Evolutionary conservation across 2,113 vertebrate species (phyloP).

Genomic region (Syngnathus scovelli): DNA sequence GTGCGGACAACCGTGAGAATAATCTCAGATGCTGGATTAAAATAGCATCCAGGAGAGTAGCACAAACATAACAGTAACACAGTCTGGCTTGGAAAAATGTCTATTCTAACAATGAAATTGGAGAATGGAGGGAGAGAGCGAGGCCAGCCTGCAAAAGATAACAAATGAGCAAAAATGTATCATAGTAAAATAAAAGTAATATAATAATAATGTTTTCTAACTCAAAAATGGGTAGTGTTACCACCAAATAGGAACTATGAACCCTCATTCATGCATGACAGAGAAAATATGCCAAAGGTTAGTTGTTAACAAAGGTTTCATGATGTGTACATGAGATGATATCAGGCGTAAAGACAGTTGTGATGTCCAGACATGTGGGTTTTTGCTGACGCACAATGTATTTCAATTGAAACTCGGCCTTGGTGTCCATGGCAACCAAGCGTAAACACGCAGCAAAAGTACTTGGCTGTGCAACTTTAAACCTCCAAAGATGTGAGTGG

Average conservation of each 20-base stretch:
- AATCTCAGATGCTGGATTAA: background rate
- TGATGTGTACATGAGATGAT: conserved; percentile 23
- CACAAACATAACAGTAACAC: background rate
- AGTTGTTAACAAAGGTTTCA: conserved; percentile 8
- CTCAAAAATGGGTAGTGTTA: too few species aligned
- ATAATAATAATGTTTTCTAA: too few species aligned
- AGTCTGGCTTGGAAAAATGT: background rate
- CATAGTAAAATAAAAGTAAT: background rate
- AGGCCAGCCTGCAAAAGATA: background rate
- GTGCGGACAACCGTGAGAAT: background rate
- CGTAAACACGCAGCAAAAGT: conserved; percentile 36
- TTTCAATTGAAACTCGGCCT: background rate
- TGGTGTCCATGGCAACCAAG: conserved; percentile 39
- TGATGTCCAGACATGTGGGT: conserved; percentile 21
- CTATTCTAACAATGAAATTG: background rate
- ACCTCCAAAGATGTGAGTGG: conserved; percentile 28
- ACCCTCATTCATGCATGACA: too few species aligned
- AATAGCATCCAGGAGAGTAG: background rate
- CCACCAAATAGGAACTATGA: too few species aligned
- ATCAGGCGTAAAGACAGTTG: background rate
- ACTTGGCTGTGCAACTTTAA: background rate
- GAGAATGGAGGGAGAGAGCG: background rate
- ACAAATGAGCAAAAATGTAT: background rate
- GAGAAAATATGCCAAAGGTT: background rate
- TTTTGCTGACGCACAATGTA: conserved; percentile 16